phyloP scores from a whole-genome alignment of 2,113 vertebrate genomes.

The Rhynchomys soricoides region DNA sequence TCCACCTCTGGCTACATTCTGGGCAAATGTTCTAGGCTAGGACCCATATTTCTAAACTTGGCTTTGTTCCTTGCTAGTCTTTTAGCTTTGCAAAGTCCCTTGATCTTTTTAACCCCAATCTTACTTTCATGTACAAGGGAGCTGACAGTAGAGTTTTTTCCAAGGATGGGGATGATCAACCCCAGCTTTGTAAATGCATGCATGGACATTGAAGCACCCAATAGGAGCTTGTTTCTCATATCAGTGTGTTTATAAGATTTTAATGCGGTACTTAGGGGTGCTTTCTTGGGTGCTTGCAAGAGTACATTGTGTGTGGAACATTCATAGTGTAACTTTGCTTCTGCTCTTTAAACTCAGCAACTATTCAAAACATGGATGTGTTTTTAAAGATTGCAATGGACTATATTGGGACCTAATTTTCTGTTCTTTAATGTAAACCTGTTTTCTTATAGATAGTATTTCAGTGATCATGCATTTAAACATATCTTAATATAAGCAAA shows the following conservation, averaged over 20 bases:
- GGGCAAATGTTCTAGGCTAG: too few species aligned
- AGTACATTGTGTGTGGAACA: neutral
- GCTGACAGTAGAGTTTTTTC: neutral
- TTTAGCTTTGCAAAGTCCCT: neutral
- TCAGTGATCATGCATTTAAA: neutral
- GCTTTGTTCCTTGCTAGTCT: neutral
- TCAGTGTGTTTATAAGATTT: neutral
- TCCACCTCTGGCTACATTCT: neutral
- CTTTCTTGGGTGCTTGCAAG: neutral
- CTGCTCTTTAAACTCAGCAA: neutral
- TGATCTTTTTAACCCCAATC: neutral
- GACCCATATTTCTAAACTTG: accelerated
- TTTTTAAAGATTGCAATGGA: neutral
- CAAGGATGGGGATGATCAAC: neutral
- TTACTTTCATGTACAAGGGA: neutral
- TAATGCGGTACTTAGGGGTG: neutral
- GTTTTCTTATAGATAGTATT: neutral
- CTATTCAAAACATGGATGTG: neutral
- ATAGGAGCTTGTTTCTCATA: neutral
- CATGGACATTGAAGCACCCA: neutral
- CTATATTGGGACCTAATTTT: neutral
- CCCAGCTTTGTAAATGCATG: neutral
- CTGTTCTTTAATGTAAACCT: neutral
- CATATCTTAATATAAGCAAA: neutral
- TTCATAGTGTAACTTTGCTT: neutral